Evolutionary conservation across 2,888 invertebrate genomes (phyloP), one percentile per base, ranked within the genome.

Genomic region (Lagria hirta): DNA sequence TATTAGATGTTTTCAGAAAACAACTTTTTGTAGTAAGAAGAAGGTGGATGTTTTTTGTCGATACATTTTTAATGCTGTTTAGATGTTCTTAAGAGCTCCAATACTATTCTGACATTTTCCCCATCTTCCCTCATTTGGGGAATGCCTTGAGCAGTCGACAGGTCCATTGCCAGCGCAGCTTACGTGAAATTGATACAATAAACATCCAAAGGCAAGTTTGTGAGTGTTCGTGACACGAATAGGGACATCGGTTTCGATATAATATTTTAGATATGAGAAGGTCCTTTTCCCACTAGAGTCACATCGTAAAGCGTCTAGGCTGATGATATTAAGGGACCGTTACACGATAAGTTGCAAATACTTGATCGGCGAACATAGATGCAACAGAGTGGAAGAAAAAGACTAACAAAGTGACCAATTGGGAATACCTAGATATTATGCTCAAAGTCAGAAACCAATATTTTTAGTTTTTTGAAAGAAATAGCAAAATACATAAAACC

Each of bases 321-420:
- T 34, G 33, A 33, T 21, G 34, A 24, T 23, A 44, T 44, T 34
- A 46, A 32, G 35, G 34, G 23, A 24, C 34, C 27, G 33, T 42
- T 27, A 40, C 27, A 20, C 30, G 40, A 34, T 43, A 35, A 34
- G 13, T 51, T 52, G 55, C 55, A 58, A 58, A 59, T 59, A 53
- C 51, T 43, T 43, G 46, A 34, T 42, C 43, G 44, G 49, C 48
- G 48, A 52, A 58, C 50, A 65, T 64, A 55, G 62, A 57, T 61
- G 62, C 62, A 61, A 54, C 55, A 64, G 65, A 64, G 62, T 62
- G 62, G 59, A 55, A 53, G 57, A 55, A 55, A 62, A 54, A 56
- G 59, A 55, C 60, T 64, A 65, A 65, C 64, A 63, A 64, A 62
- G 64, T 65, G 62, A 62, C 60, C 61, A 62, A 64, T 61, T 58